phyloP scores from a whole-genome alignment of 23 tunicate genomes.

The Trididemnum miniatum region DNA sequence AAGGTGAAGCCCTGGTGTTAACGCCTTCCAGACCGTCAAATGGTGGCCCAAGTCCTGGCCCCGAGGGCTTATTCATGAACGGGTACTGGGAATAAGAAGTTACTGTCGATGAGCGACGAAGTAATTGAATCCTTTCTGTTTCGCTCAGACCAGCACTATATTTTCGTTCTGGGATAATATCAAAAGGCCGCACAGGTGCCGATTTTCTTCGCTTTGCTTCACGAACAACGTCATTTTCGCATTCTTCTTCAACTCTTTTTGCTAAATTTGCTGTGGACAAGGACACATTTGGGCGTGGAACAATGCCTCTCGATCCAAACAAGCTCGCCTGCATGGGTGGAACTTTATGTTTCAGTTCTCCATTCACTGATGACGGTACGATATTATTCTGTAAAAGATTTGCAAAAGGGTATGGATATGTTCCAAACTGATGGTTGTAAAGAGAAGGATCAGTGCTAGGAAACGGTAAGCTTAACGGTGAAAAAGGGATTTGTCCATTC shows the following conservation, averaged over 20 bases:
- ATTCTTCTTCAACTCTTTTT: not conserved
- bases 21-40: not conserved
- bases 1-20: not conserved
- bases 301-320: not conserved
- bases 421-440: not conserved
- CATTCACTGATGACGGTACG: not conserved
- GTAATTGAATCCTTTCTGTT: constrained; percentile 24
- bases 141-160: constrained; percentile 14
- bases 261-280: not conserved
- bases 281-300: not conserved
- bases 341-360: not conserved
- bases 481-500: not conserved
- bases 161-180: constrained; percentile 7
- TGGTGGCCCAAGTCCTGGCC: not conserved
- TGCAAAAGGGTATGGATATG: not conserved
- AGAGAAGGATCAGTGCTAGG: not conserved
- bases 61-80: not conserved
- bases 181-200: constrained; percentile 31
- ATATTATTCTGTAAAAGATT: not conserved
- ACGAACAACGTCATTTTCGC: not conserved
- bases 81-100: constrained; percentile 7
- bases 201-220: constrained; percentile 40
- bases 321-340: not conserved
- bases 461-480: not conserved
- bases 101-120: constrained; percentile 16